Base-by-base conservation (phyloP, 2,113 vertebrate genomes). In the Origma solitaria region DNA sequence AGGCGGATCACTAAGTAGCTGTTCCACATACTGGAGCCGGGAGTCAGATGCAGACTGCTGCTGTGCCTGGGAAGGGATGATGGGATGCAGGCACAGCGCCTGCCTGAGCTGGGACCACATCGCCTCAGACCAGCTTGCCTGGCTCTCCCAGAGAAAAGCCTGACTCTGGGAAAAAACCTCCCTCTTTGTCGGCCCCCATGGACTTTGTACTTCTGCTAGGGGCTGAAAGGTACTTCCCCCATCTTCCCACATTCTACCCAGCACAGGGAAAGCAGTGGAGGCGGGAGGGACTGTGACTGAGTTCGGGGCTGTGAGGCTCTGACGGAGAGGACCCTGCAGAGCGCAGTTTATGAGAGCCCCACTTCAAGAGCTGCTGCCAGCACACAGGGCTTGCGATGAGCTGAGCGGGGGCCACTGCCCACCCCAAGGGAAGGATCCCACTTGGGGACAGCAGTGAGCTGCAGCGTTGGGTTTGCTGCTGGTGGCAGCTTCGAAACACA, bases 161-260 rank as follows among this genome's bases (percentile, higher is more conserved):
- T 82, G 30, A 12, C 33, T 47, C 27, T 13, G 28, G 44, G 18
- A 13, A 68, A 51, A 60, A 62, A 28, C 4, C 8, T 61, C 2
- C 0, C 13, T 60, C 44, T 58, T 56, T 42, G 10, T 11, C 72
- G n/a, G 18, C 62, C 5, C 7, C 35, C 1, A 0, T 27, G 24
- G 82, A n/a, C 21, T 60, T 93, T 16, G 13, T 14, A 19, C 13
- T 64, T 64, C 66, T 80, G 35, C 27, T 24, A 49, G 24, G 0
- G 0, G 4, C 4, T 28, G 15, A 68, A 85, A 82, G 16, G 14
- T 70, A 28, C 40, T 87, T 65, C 60, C 65, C 13, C 33, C 38
- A 15, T n/a, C 37, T 85, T 69, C 35, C 56, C 1, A 0, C 4
- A 2, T 54, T n/a, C 44, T 76, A 11, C 2, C 1, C 3, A 8